Conservation (phyloP, 1,140 invertebrate genomes). For the Tetragnatha versicolor region DNA sequence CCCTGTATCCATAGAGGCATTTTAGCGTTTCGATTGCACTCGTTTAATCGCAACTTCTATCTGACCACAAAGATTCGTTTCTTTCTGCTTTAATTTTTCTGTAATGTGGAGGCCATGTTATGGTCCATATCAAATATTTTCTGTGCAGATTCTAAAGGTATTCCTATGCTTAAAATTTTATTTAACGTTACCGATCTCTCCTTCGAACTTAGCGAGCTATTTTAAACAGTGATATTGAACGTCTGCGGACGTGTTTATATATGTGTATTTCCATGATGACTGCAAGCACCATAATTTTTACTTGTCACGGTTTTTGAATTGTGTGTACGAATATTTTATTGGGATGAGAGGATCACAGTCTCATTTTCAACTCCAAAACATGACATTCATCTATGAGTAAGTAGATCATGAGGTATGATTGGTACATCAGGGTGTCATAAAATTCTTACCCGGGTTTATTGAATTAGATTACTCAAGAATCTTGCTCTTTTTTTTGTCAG, state of each 20-base stretch:
- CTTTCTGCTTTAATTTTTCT: background rate
- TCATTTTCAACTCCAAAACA: slow-evolving; percentile 45
- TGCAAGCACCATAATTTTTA: background rate
- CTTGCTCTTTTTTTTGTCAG: no score
- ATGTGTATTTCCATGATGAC: no score
- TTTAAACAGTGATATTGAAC: slow-evolving; percentile 37
- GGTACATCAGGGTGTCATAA: slow-evolving; percentile 22
- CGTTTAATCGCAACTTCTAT: background rate
- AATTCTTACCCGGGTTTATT: background rate
- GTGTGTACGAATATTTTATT: slow-evolving; percentile 44
- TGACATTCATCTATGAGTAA: slow-evolving; percentile 42
- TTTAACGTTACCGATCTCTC: background rate
- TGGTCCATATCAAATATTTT: no score
- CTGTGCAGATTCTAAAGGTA: background rate
- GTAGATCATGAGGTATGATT: slow-evolving; percentile 34
- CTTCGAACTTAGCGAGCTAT: background rate
- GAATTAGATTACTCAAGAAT: no score
- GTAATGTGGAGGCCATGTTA: no score
- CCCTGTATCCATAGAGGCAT: background rate
- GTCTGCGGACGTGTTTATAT: slow-evolving; percentile 10
- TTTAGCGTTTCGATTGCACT: background rate
- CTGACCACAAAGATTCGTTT: background rate
- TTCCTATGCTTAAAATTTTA: background rate
- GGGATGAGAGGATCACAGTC: slow-evolving; percentile 26
- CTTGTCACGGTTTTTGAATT: slow-evolving; percentile 5